Base-by-base conservation (phyloP, 1,140 invertebrate genomes). In the Augochlora pura region DNA sequence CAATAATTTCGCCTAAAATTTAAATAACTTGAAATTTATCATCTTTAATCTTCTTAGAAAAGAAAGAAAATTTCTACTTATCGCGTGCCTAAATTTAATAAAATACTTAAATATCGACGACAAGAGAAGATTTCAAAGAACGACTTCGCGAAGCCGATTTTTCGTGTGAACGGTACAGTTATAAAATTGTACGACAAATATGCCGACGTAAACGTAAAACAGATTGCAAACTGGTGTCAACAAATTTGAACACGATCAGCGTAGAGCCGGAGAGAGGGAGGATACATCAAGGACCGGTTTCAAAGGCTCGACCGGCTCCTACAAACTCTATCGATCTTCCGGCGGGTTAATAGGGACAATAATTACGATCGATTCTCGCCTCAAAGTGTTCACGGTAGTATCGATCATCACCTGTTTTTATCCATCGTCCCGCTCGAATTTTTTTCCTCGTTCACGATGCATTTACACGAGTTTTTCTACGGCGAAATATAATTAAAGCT, bases 281-380 rank as follows among this genome's bases (percentile, higher is more conserved):
- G 25, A 38, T 63, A 63, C 18, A 25, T 8, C 46, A 27, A 18
- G 16, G 69, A 78, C 60, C 69, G 68, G 69, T 78, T 78, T 39
- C 38, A 32, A 71, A 64, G 68, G 25, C 23, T 49, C n/a, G 18
- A 32, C 23, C 32, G 60, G 27, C 60, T 72, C 14, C 14, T 42
- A 52, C 63, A 78, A 78, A 84, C 73, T 84, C 69, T 73, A 84
- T 85, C 82, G 59, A 59, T 62, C 64, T 39, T 60, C 77, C 46
- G 32, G 64, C 39, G 82, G 83, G 67, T 84, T 84, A 84, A 84
- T 83, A 75, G 76, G 82, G 72, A 67, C 71, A 84, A 84, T 84
- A 84, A 85, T 84, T 85, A 85, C 83, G 77, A 80, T 85, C 70
- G 77, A 74, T 74, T 80, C 82, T 84, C 73, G 73, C 83, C 78